phyloP scores from a whole-genome alignment of 2,113 vertebrate genomes.

The Bubo bubo region DNA sequence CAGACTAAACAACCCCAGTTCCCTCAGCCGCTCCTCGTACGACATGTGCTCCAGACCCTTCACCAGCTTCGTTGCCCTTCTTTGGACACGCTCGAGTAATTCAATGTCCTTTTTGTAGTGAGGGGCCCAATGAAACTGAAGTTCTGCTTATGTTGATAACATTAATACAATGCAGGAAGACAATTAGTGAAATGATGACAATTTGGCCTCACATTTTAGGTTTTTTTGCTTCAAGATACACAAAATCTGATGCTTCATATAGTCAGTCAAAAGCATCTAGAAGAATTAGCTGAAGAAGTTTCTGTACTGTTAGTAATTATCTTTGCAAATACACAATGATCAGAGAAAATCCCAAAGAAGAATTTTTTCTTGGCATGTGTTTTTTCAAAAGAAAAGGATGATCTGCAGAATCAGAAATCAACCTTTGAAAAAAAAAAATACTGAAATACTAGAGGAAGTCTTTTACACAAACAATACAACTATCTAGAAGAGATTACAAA shows the following conservation, averaged over 20 bases:
- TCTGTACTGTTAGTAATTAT: neutral
- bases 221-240: neutral
- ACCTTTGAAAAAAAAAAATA: neutral
- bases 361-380: neutral
- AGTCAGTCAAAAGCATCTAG: neutral
- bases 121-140: neutral
- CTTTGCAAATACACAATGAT: neutral
- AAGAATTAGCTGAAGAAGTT: neutral
- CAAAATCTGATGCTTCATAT: neutral
- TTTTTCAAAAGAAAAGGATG: neutral
- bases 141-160: neutral
- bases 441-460: neutral
- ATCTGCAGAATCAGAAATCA: neutral
- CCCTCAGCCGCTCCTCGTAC: no score
- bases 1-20: no score
- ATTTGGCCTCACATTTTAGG: neutral
- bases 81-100: no score
- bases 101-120: no score
- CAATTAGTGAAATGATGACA: neutral
- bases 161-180: neutral
- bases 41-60: no score
- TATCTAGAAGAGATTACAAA: neutral
- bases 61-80: no score
- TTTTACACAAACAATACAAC: neutral
- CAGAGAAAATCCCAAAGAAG: neutral